These are phyloP conservation scores for Diuraphis noxia DNA, from an alignment of 1,140 invertebrate species.

Conservation along the genomic window DNA sequence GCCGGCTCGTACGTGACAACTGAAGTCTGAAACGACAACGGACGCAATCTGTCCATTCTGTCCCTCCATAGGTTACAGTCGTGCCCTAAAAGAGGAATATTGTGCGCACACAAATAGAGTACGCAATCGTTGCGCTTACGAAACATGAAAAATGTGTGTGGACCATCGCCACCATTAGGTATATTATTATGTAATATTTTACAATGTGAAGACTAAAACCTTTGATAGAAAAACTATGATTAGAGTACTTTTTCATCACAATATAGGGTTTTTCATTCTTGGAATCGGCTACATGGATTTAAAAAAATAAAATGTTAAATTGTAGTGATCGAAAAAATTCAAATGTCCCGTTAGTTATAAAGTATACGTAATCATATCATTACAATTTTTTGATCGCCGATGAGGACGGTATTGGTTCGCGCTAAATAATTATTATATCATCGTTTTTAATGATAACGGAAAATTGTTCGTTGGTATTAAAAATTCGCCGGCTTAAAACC, in stretches of 20 bases:
- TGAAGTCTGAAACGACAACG: neutral
- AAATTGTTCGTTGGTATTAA: neutral
- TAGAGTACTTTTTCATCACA: neutral
- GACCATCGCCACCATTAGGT: neutral
- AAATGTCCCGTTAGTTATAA: no score
- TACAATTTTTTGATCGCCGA: neutral
- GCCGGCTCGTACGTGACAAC: neutral
- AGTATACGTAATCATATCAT: neutral
- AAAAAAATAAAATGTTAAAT: neutral
- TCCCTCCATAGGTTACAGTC: neutral
- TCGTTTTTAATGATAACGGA: neutral
- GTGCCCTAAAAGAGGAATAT: neutral
- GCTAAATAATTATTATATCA: neutral
- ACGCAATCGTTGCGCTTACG: neutral
- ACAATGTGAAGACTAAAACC: neutral
- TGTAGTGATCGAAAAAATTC: no score
- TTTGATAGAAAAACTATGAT: neutral
- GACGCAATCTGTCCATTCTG: neutral
- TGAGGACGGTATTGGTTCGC: neutral
- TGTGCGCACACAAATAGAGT: neutral
- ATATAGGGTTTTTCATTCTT: neutral
- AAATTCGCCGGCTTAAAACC: neutral
- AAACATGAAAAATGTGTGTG: neutral
- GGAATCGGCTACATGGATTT: neutral
- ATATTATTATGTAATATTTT: neutral